Base-by-base conservation (phyloP, 2,888 invertebrate genomes). In the Acronicta alni region DNA sequence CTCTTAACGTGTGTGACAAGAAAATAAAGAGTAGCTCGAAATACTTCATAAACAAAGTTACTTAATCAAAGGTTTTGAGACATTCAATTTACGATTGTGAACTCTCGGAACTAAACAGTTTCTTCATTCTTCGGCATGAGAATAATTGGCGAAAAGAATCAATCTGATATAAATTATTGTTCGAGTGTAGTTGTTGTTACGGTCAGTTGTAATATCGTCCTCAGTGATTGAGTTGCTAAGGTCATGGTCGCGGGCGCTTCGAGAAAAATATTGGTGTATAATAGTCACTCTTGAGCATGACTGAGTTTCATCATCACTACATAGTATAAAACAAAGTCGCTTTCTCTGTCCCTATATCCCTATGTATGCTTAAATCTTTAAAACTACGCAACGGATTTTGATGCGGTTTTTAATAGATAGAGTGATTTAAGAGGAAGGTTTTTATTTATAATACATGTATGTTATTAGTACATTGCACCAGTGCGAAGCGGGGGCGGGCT, bases 1-100 rank as follows among this genome's bases (percentile, higher is more conserved):
- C 90, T 87, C 80, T 75, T 72, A 61, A 38, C 47, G 69, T 53
- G 56, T 70, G 79, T 75, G 77, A 74, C 75, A 72, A 64, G 75
- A 73, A 79, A 81, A 75, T 77, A 69, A 79, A 75, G 57, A 67
- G 53, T 69, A 61, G 54, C 63, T 74, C 66, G 67, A 63, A 61
- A 54, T 59, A 54, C 47, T 37, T 59, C 43, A 45, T 52, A 46
- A 43, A 39, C 45, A 14, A n/a, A 41, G 43, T 69, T 72, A 48
- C 51, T 41, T 35, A 72, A 73, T 43, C 53, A 45, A 41, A 55
- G 57, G 6, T 37, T 35, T 52, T 43, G 20, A 30, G n/a, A 42
- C 16, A 30, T 35, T 12, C 30, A 12, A 32, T 46, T 39, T n/a
- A 23, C 6, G 14, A 20, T 14, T 41, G 41, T 41, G 6, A 18